Conservation (phyloP, 2,113 vertebrate species). For the Zosterops hypoxanthus region DNA sequence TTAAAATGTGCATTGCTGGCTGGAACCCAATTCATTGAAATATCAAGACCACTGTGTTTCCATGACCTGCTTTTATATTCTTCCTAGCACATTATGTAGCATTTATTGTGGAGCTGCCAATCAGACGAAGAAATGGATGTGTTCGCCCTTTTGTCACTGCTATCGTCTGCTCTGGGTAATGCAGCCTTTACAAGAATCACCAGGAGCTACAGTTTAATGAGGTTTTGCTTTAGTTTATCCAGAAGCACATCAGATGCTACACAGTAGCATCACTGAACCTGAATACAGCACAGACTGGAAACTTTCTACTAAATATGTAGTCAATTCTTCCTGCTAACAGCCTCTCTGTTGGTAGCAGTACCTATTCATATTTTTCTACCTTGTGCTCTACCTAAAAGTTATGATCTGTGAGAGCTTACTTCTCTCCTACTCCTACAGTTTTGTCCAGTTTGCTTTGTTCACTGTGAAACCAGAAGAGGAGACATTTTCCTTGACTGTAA, state of each 20-base stretch:
- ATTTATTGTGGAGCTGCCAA: neutral
- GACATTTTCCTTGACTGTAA: neutral
- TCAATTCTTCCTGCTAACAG: neutral
- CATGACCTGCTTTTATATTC: neutral
- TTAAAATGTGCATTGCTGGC: neutral
- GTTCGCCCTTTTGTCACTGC: neutral
- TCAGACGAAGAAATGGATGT: neutral
- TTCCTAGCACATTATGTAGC: neutral
- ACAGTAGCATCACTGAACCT: neutral
- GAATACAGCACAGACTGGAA: neutral
- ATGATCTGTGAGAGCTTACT: neutral
- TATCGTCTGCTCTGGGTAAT: neutral
- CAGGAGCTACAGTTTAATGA: conserved; percentile 43
- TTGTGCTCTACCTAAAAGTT: neutral
- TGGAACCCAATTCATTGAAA: neutral
- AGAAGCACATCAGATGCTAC: neutral
- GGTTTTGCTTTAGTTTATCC: neutral
- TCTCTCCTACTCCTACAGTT: neutral
- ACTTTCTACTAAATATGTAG: neutral
- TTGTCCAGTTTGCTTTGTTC: neutral
- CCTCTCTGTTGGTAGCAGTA: neutral
- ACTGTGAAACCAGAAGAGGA: neutral
- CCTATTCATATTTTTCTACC: neutral
- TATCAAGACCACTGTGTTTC: neutral
- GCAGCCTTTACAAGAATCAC: neutral